Percentiles rank a stretch among this genome's conserved stretches.
Evolutionary conservation across 2,888 invertebrate species (phyloP).

Genomic region (Muscina levida): DNA sequence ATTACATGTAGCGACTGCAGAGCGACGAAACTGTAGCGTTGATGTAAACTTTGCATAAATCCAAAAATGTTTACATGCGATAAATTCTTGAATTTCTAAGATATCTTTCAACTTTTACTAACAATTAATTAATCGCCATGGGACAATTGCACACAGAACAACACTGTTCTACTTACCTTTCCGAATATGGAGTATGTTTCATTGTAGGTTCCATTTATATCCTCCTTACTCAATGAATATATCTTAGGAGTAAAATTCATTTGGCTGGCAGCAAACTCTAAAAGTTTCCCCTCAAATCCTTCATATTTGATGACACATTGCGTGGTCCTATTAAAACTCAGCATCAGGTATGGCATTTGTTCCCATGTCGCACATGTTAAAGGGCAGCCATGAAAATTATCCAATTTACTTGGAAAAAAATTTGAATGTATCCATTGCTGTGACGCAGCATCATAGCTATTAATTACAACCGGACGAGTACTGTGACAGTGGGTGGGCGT

Average conservation of each 20-base stretch:
- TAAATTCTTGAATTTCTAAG: no score
- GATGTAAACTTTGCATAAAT: no score
- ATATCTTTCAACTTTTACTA: no score
- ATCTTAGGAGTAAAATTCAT: constrained; percentile 71
- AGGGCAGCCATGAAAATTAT: constrained; percentile 72
- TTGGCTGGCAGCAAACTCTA: constrained; percentile 70
- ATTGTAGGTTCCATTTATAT: constrained; percentile 70
- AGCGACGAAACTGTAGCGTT: no score
- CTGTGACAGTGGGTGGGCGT: constrained; percentile 65
- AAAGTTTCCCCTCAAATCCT: constrained; percentile 73
- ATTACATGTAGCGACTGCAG: no score
- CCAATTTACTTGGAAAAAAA: constrained; percentile 70
- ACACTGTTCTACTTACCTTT: constrained; percentile 68
- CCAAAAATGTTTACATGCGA: no score
- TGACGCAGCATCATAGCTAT: constrained; percentile 61
- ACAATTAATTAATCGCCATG: no score
- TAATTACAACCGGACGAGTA: constrained; percentile 68
- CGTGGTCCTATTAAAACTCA: constrained; percentile 6
- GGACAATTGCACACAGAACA: no score
- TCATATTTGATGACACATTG: constrained; percentile 33
- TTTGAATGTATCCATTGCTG: constrained; percentile 66
- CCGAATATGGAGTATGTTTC: constrained; percentile 68
- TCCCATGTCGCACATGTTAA: constrained; percentile 74
- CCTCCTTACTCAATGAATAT: constrained; percentile 68
- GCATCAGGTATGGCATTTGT: constrained; percentile 72